These are phyloP conservation scores for Rotaria macrura DNA, from an alignment of 2,888 invertebrate genomes.

Conservation along the genomic window DNA sequence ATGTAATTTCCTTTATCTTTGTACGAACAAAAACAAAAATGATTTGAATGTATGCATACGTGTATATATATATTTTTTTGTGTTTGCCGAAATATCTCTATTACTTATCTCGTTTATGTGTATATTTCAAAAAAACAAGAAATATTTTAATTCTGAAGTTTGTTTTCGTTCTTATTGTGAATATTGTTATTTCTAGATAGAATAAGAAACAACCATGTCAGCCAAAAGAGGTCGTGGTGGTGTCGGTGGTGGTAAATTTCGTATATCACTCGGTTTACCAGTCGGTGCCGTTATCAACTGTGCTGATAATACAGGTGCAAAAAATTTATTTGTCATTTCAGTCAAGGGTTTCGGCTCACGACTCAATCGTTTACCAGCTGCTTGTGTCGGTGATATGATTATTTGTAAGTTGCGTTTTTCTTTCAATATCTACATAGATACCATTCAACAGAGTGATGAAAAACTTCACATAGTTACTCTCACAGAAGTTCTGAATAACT, in stretches of 20 bases:
- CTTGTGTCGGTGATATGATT: constrained; percentile 95
- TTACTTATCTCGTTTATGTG: background rate
- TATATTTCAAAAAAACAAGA: background rate
- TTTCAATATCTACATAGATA: no score
- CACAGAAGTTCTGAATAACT: no score
- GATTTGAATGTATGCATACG: background rate
- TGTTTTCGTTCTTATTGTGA: background rate
- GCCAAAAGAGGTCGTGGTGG: constrained; percentile 67
- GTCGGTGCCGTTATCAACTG: constrained; percentile 99
- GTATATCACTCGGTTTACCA: constrained; percentile 94
- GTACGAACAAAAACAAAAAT: background rate
- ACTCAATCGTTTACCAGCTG: constrained; percentile 89
- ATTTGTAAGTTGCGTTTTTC: constrained; percentile 52
- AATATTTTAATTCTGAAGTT: background rate
- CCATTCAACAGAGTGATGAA: no score
- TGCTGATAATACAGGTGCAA: constrained; percentile 97
- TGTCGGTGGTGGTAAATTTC: constrained; percentile 98
- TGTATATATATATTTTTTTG: background rate
- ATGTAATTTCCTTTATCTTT: background rate
- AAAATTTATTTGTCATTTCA: constrained; percentile 95
- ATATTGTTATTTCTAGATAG: background rate
- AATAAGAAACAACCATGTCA: background rate
- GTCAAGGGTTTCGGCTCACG: constrained; percentile 96
- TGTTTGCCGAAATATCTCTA: background rate
- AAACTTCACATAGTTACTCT: no score